A percentile compares a stretch with the other conserved stretches of the same genome.
Evolutionary conservation across 2,888 invertebrate genomes (phyloP).

Genomic region (Eilema depressum): DNA sequence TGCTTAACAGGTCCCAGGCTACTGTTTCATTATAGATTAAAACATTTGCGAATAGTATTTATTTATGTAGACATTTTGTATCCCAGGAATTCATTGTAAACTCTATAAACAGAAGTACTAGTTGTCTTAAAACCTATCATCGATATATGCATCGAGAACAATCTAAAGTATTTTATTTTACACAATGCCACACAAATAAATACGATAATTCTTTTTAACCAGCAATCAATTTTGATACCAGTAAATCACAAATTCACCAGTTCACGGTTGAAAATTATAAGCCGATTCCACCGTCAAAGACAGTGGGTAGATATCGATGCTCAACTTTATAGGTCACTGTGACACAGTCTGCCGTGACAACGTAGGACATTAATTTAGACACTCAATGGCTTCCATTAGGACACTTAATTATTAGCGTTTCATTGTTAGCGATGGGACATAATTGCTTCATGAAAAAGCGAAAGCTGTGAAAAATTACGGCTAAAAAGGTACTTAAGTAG

Average conservation of each 20-base stretch:
- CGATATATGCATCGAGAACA: not conserved
- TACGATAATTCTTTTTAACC: conserved; percentile 20
- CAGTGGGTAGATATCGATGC: conserved; percentile 26
- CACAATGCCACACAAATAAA: not conserved
- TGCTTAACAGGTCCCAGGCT: too few species aligned
- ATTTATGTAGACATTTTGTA: too few species aligned
- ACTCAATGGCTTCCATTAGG: conserved; percentile 53
- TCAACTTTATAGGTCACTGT: conserved; percentile 53
- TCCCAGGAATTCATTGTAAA: too few species aligned
- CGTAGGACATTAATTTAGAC: conserved; percentile 48
- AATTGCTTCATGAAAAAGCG: conserved; percentile 19
- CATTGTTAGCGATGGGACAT: conserved; percentile 18
- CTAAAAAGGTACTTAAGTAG: conserved; percentile 4
- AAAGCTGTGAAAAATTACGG: conserved; percentile 18
- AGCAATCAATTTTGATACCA: conserved; percentile 13
- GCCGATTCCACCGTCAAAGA: conserved; percentile 31
- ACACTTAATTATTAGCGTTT: conserved; percentile 47
- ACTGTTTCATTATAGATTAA: too few species aligned
- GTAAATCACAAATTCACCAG: not conserved
- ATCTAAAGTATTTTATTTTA: not conserved
- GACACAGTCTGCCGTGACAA: conserved; percentile 37
- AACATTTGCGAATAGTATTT: too few species aligned
- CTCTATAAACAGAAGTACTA: too few species aligned
- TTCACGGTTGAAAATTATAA: not conserved
- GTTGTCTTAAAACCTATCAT: too few species aligned